Conservation (phyloP, 2,113 vertebrate species). For the Suncus etruscus region DNA sequence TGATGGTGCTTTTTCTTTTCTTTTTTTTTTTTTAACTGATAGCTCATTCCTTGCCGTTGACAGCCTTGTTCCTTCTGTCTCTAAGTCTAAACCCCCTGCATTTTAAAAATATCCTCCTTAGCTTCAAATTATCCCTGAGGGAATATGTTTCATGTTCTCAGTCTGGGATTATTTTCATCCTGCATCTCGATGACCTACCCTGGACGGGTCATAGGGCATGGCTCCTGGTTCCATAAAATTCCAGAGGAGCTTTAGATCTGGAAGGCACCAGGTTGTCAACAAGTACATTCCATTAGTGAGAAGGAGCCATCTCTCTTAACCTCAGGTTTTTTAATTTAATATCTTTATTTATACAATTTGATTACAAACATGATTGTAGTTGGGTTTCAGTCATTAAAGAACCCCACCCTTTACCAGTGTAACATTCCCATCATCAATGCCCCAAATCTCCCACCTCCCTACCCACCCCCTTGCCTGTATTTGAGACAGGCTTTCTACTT, state of each 20-base stretch:
- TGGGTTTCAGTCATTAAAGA: no score
- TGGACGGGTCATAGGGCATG: neutral
- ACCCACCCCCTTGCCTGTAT: no score
- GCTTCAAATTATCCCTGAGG: constrained; percentile 40
- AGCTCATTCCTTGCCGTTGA: neutral
- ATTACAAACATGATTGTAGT: no score
- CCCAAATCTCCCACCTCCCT: no score
- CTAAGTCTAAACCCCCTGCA: constrained; percentile 46
- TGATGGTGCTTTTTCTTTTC: neutral
- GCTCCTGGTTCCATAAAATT: neutral
- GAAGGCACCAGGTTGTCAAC: constrained; percentile 14
- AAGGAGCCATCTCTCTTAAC: neutral
- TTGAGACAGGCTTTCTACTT: no score
- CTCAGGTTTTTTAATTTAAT: neutral
- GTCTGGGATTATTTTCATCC: constrained; percentile 55
- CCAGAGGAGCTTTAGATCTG: neutral
- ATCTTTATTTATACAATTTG: no score
- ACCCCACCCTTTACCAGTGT: no score
- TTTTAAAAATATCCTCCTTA: constrained; percentile 70
- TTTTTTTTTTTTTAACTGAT: neutral
- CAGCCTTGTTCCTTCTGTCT: neutral
- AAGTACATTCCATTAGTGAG: neutral
- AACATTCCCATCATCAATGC: no score
- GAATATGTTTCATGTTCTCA: constrained; percentile 46
- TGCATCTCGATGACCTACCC: constrained; percentile 28